Evolutionary conservation across 1,140 invertebrate genomes (phyloP).

Genomic region (Drosophila aff.): DNA sequence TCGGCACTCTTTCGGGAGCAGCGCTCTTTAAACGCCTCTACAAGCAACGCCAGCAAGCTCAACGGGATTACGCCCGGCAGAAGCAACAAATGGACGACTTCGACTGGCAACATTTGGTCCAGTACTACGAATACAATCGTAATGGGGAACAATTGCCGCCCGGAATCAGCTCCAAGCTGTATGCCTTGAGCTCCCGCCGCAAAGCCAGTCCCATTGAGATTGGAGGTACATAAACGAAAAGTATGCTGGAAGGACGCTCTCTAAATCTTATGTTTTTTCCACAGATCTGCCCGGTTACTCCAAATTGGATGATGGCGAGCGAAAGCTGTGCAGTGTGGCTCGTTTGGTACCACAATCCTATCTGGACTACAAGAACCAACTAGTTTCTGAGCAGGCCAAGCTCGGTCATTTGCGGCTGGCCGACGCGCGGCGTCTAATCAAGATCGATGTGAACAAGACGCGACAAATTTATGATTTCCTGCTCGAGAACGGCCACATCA

Average conservation of each 20-base stretch:
- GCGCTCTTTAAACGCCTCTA: constrained; percentile 89
- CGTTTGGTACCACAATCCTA: constrained; percentile 92
- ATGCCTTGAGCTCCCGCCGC: constrained; percentile 56
- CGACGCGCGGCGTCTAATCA: constrained; percentile 92
- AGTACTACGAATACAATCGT: constrained; percentile 57
- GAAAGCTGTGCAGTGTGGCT: constrained; percentile 90
- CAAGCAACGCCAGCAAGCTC: constrained; percentile 85
- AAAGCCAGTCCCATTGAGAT: constrained; percentile 88
- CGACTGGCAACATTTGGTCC: constrained; percentile 84
- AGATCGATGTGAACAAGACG: constrained; percentile 98
- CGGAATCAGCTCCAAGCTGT: constrained; percentile 71
- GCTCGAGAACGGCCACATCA: constrained; percentile 89
- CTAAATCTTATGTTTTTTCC: constrained; percentile 40
- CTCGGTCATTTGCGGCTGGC: constrained; percentile 90
- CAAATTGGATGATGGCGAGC: constrained; percentile 90
- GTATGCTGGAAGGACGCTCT: background rate
- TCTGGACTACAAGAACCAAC: constrained; percentile 90
- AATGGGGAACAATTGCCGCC: constrained; percentile 36
- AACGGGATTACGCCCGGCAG: constrained; percentile 86
- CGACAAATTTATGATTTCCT: constrained; percentile 95
- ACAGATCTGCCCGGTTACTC: constrained; percentile 91
- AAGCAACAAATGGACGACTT: constrained; percentile 75
- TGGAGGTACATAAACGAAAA: constrained; percentile 43
- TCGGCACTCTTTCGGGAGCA: constrained; percentile 89
- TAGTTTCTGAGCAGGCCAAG: constrained; percentile 92